Base-by-base conservation (phyloP, 2,888 invertebrate species). In the Steromphala cineraria region DNA sequence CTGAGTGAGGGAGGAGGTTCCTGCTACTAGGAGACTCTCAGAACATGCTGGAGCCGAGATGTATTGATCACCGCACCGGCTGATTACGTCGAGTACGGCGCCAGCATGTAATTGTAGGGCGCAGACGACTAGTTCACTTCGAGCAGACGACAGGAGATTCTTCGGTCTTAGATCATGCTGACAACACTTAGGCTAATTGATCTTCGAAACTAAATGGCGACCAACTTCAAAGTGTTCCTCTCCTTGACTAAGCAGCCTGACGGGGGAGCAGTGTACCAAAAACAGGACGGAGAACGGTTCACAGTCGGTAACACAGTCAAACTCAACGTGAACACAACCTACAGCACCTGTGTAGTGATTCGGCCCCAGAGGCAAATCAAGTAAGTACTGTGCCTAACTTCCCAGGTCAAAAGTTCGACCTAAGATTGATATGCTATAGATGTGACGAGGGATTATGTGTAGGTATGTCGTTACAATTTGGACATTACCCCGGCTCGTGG, bases 231-330 rank as follows among this genome's bases (percentile, higher is more conserved):
- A 87, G 94, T 95, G 84, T 94, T 94, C 82, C 89, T 95, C 86
- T 94, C 94, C 81, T 92, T 95, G 80, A 93, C 93, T 85, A 94
- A 94, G 87, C 94, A 94, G 88, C 94, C 94, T 21, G 94, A 93
- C 55, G 94, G 94, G 53, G 92, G 93, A 81, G 94, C 94, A 53
- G 94, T 95, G 28, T 95, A 94, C 89, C 95, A 94, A 90, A 95
- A 95, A 89, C 94, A 95, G 92, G 95, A 95, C 89, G 95, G 95
- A 21, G 94, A 94, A 82, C 93, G 95, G 80, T 95, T 95, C 89
- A 94, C 94, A n/a, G 94, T 94, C 84, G 93, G 94, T 76, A 94
- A 94, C 87, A 95, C 95, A 13, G 94, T 95, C 82, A 95, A 95
- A 88, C 90, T 95, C 56, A 94, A 94, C 90, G 94, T 94, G 81